Conservation (phyloP, 2,888 invertebrate species). For the Aleiodes testaceus region DNA sequence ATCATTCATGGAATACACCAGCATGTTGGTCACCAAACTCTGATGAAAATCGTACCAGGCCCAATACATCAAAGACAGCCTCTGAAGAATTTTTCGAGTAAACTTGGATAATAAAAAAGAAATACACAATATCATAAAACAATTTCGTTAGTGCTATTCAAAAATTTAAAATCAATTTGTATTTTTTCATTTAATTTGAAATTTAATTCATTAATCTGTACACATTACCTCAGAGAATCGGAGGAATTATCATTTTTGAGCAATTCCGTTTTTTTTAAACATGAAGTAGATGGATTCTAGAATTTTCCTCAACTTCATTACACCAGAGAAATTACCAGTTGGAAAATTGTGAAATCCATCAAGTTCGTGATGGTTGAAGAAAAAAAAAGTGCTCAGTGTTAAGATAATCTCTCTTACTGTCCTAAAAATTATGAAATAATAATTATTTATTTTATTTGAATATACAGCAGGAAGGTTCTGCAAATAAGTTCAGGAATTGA, state of each 20-base stretch:
- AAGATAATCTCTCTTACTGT: not conserved
- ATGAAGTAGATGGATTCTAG: no score
- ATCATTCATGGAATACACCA: conserved; percentile 87
- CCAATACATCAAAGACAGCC: conserved; percentile 85
- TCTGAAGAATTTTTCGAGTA: conserved; percentile 96
- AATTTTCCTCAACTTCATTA: not conserved
- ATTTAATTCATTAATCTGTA: not conserved
- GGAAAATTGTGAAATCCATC: no score
- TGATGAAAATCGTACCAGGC: conserved; percentile 78
- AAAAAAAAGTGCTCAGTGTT: no score
- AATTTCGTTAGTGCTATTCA: conserved; percentile 38
- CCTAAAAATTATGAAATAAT: conserved; percentile 19
- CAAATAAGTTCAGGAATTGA: conserved; percentile 90
- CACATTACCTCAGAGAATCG: no score
- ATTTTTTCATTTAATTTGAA: not conserved
- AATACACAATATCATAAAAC: conserved; percentile 3
- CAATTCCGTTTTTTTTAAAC: no score
- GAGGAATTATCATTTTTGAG: no score
- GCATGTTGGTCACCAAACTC: conserved; percentile 84
- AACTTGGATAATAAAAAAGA: conserved; percentile 64
- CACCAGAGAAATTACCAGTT: no score
- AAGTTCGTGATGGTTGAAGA: no score
- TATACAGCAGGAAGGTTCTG: conserved; percentile 86
- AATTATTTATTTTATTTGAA: conserved; percentile 58
- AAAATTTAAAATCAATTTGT: conserved; percentile 9